Percentiles rank a stretch among this genome's conserved stretches.
These are phyloP conservation scores for Sipha maydis DNA, from an alignment of 2,888 invertebrate genomes.

Conservation along the genomic window DNA sequence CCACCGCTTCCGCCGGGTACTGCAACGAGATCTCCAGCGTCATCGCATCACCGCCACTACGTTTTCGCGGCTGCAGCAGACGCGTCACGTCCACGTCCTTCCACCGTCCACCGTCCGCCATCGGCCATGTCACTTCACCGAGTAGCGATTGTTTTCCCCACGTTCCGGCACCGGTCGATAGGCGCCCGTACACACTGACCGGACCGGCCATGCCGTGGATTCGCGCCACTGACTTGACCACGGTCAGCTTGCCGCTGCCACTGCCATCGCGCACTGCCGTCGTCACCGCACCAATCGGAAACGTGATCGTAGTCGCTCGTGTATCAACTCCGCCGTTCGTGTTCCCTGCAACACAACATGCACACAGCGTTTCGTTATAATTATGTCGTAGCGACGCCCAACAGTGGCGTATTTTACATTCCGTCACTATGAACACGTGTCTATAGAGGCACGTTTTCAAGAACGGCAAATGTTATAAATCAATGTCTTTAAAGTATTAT, in stretches of 20 bases:
- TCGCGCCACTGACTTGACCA: conserved; percentile 35
- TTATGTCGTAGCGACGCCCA: too few species aligned
- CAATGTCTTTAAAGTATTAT: too few species aligned
- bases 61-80: conserved; percentile 60
- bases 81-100: conserved; percentile 51
- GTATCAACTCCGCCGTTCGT: background rate
- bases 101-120: conserved; percentile 3
- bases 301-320: background rate
- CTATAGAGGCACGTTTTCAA: too few species aligned
- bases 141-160: background rate
- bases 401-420: too few species aligned
- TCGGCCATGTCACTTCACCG: background rate
- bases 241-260: background rate
- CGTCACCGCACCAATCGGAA: background rate
- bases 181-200: conserved; percentile 10
- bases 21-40: conserved; percentile 28
- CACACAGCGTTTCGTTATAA: background rate
- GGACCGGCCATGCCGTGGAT: conserved; percentile 12
- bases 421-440: too few species aligned
- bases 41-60: conserved; percentile 61
- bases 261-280: background rate
- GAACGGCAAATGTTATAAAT: too few species aligned
- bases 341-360: conserved; percentile 3
- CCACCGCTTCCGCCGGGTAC: background rate
- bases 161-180: background rate